Evolutionary conservation across 2,888 invertebrate genomes (phyloP).

Genomic region (Lithophane semibrunnea): DNA sequence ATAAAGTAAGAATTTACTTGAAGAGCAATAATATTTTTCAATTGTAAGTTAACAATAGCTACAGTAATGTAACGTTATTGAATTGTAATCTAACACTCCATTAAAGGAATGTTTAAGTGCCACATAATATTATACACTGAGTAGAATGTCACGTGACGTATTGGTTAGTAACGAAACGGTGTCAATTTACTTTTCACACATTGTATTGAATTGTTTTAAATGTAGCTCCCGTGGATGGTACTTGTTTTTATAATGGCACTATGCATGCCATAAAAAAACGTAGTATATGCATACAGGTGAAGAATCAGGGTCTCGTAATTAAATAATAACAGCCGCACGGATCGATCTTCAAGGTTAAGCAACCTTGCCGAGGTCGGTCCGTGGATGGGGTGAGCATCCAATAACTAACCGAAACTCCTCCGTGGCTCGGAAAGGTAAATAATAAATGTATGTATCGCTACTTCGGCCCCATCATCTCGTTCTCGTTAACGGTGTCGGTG

Average conservation of each 20-base stretch:
- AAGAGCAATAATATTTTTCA: not conserved
- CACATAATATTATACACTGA: not conserved
- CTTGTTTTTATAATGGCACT: not conserved
- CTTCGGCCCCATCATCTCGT: no score
- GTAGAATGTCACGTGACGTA: conserved; percentile 22
- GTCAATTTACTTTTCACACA: conserved; percentile 36
- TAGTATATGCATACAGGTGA: no score
- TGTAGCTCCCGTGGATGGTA: not conserved
- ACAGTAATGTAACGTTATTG: not conserved
- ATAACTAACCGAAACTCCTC: no score
- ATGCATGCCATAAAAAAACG: no score
- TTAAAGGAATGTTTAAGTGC: conserved; percentile 16
- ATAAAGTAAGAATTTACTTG: conserved; percentile 14
- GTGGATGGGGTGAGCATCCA: no score
- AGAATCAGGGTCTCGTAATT: no score
- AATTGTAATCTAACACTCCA: conserved; percentile 13
- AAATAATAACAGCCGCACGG: no score
- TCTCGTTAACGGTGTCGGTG: no score
- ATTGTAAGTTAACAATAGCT: not conserved
- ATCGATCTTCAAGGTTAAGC: no score
- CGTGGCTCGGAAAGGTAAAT: no score
- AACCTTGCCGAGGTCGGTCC: no score
- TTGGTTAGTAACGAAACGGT: conserved; percentile 20
- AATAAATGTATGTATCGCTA: no score
- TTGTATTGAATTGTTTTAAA: conserved; percentile 39